These are phyloP conservation scores for Anastrepha obliqua DNA, from an alignment of 1,140 invertebrate species.

Conservation along the genomic window DNA sequence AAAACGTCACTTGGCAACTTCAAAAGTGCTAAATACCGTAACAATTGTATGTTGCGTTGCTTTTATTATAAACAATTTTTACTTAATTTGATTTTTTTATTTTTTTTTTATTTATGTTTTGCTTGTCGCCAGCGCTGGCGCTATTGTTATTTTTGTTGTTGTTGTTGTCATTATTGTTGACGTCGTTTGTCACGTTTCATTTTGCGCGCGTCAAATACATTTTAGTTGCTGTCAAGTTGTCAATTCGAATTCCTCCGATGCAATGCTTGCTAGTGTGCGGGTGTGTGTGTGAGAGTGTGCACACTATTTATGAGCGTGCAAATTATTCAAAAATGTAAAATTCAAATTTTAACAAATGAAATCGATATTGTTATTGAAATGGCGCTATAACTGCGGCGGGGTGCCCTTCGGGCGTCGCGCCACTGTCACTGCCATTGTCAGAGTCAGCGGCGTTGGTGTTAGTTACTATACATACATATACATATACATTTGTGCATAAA, in stretches of 20 bases:
- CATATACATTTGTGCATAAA: not conserved
- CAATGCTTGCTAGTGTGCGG: not conserved
- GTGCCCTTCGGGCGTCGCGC: not conserved
- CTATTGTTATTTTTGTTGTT: not conserved
- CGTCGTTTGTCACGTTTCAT: constrained; percentile 33
- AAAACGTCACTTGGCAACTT: not conserved
- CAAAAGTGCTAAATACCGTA: not conserved
- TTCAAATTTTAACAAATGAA: constrained; percentile 40
- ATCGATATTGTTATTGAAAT: constrained; percentile 39
- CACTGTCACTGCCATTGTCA: constrained; percentile 41
- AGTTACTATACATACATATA: not conserved
- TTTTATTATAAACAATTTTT: not conserved
- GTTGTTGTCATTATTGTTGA: not conserved
- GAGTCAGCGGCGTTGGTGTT: not conserved
- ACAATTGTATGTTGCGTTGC: not conserved
- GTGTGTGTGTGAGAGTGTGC: not conserved
- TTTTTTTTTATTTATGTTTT: not conserved
- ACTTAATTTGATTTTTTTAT: not conserved
- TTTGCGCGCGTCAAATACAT: constrained; percentile 33
- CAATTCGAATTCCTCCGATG: constrained; percentile 16
- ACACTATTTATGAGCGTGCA: not conserved
- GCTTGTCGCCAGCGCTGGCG: too few relatives aligned
- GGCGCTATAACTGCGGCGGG: constrained; percentile 26
- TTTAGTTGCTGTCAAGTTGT: constrained; percentile 26
- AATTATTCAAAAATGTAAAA: not conserved